These are phyloP conservation scores for Lithophane semibrunnea DNA, from an alignment of 2,888 invertebrate species.

Conservation along the genomic window DNA sequence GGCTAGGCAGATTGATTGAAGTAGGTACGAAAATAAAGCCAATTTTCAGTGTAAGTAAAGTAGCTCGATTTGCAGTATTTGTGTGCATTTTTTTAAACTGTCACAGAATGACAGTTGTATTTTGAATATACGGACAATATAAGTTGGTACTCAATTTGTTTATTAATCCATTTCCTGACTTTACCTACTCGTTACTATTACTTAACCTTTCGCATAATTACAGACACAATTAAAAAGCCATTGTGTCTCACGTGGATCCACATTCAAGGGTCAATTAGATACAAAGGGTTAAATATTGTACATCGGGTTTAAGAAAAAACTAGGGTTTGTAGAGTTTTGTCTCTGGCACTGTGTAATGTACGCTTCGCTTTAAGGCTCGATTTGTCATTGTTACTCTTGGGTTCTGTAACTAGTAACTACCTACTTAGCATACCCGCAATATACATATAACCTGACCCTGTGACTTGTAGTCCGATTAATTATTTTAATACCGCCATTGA, in stretches of 20 bases:
- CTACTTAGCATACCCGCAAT: too few relatives aligned
- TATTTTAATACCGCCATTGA: slow-evolving; percentile 8
- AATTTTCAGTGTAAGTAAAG: neutral
- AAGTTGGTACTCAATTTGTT: neutral
- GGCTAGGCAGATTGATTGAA: too few relatives aligned
- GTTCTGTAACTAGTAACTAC: neutral
- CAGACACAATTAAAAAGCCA: too few relatives aligned
- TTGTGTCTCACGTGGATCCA: too few relatives aligned
- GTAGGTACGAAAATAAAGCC: too few relatives aligned
- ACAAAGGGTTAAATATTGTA: too few relatives aligned
- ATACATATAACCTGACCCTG: neutral
- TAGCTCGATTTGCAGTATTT: too few relatives aligned
- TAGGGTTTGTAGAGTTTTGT: neutral
- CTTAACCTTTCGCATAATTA: neutral
- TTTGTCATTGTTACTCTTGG: too few relatives aligned
- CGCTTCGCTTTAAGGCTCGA: too few relatives aligned
- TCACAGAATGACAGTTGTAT: neutral
- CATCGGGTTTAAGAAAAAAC: neutral
- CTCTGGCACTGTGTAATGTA: neutral
- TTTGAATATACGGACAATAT: neutral
- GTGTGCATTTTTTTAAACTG: neutral
- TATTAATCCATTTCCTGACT: neutral
- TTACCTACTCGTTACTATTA: neutral
- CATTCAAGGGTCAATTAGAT: too few relatives aligned
- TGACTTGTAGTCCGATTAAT: neutral